These are phyloP conservation scores for Phylloscopus trochilus DNA, from an alignment of 2,113 vertebrate species.

Conservation along the genomic window DNA sequence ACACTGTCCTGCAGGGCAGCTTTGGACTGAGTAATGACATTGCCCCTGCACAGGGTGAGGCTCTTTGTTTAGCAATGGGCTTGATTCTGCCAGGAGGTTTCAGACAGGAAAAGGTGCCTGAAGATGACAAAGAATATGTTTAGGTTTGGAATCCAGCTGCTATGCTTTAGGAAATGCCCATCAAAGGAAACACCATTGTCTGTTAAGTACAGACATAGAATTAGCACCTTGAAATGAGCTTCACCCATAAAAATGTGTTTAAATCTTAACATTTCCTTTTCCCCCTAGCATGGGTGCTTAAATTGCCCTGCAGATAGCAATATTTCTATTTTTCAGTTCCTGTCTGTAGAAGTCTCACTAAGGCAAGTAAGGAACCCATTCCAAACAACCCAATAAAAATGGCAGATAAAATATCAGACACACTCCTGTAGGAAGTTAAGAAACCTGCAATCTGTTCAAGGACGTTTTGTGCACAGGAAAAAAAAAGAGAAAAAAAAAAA, in stretches of 20 bases:
- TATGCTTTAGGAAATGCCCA: background rate
- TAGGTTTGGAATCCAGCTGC: background rate
- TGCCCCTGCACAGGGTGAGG: background rate
- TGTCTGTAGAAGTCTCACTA: background rate
- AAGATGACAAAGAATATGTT: background rate
- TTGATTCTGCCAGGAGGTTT: background rate
- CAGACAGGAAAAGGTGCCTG: background rate
- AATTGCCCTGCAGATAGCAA: conserved; percentile 10
- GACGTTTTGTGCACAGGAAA: background rate
- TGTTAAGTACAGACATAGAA: background rate
- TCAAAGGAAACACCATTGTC: background rate
- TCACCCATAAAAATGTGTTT: background rate
- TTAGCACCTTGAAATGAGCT: background rate
- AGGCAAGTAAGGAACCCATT: background rate
- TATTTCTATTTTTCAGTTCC: background rate
- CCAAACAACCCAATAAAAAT: conserved; percentile 44
- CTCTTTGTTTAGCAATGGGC: background rate
- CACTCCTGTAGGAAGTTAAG: conserved; percentile 25
- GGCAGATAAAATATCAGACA: conserved; percentile 22
- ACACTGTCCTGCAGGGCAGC: background rate
- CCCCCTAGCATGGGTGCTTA: background rate
- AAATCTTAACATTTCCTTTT: background rate
- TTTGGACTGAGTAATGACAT: background rate
- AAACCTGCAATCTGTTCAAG: conserved; percentile 44
- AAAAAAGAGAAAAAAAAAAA: no score